These are phyloP conservation scores for Hypsibius dujardini DNA, from an alignment of 1,140 invertebrate genomes.

Conservation along the genomic window DNA sequence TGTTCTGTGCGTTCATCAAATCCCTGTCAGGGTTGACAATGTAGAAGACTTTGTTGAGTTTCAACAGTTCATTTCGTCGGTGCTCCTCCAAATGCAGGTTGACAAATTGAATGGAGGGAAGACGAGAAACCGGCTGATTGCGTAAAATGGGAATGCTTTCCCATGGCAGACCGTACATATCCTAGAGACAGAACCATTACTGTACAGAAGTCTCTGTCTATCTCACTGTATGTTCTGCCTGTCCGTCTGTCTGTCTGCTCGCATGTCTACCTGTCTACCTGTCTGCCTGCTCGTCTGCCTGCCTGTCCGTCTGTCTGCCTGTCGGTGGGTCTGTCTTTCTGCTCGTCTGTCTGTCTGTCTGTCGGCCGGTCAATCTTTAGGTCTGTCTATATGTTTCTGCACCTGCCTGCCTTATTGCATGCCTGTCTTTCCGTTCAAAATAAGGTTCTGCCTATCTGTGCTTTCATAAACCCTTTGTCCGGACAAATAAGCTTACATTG, in stretches of 20 bases:
- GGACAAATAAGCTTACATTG: not conserved
- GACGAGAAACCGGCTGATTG: slow-evolving; percentile 4
- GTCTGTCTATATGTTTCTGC: not conserved
- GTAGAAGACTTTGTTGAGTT: not conserved
- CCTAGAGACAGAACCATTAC: not conserved
- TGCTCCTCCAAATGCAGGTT: not conserved
- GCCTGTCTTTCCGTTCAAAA: not conserved
- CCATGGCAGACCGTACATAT: slow-evolving; percentile 5
- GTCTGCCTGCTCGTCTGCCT: too few relatives aligned
- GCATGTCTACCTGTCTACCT: too few relatives aligned
- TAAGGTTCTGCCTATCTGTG: not conserved
- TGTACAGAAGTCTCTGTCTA: not conserved
- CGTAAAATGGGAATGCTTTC: not conserved
- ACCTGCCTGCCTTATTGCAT: not conserved
- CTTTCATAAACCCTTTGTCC: not conserved
- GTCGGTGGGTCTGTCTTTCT: too few relatives aligned
- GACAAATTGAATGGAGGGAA: slow-evolving; percentile 5
- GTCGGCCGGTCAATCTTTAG: not conserved
- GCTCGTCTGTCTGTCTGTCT: not conserved
- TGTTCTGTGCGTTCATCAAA: not conserved
- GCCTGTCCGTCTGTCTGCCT: too few relatives aligned
- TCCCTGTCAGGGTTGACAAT: not conserved
- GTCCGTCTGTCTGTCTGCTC: too few relatives aligned
- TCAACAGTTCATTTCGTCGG: not conserved
- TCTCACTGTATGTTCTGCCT: too few relatives aligned